Evolutionary conservation across 92 coral and sea anemone species (phyloP), one percentile per base, ranked within the genome.

Genomic region (Epizoanthus stellaris): DNA sequence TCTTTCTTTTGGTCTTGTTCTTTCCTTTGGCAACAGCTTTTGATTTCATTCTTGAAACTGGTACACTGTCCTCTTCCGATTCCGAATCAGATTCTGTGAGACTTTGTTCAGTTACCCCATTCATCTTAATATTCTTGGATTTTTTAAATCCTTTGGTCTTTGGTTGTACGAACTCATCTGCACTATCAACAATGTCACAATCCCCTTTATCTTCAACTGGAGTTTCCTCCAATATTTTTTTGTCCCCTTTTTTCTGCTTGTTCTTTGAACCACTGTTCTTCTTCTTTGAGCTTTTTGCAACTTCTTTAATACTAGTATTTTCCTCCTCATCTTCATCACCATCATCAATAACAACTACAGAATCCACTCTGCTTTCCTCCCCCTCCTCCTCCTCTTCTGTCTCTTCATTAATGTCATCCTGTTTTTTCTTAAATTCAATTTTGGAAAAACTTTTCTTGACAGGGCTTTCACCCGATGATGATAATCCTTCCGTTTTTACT

Each of bases 381-480:
- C 40, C 63, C 16, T 76, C 17, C 42, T 70, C 85, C 7, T 64
- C 61, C 25, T 62, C 54, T 34, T 16, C 71, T 14, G 19, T 17
- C 15, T 76, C 66, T 23, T 70, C 76, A n/a, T 77, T 47, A 34
- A 68, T 60, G 30, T 87, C 81, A 12, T 38, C 61, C 4, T 73
- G 20, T 15, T 77, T 66, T 59, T 43, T 68, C 73, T 43, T 19
- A 42, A 30, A 21, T 10, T 80, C 21, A 52, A 42, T 67, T 45
- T 88, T 76, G 66, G 75, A n/a, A 14, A 62, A 85, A 10, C 54
- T 75, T 71, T 89, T 94, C 87, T 94, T 96, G 4, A 89, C 80
- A 1, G 89, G 92, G 75, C 95, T 94, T 65, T 86, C 92, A 69
- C 80, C 79, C 4, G 93, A 67, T 3, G 95, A 94, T 4, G 87